Evolutionary conservation across 2,797 vertebrate genomes (phyloP), one percentile per base, ranked within the genome.

Genomic region (Darevskia mixta): DNA sequence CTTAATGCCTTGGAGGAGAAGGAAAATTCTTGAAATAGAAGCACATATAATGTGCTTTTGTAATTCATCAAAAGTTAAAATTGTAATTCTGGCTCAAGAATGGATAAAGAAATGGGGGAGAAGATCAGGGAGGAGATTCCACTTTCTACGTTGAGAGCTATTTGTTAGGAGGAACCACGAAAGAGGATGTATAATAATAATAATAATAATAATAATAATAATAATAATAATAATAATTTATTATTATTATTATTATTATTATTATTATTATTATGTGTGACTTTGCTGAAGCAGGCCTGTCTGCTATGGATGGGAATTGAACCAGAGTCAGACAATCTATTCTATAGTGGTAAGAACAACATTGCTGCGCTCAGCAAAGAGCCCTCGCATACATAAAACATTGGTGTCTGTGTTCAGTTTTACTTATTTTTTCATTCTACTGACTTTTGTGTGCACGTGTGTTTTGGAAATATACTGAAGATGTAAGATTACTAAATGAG

Each of bases 401-500:
- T 43, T 90, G 86, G 58, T 89, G 93, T 89, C 32, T 67, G 41
- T 8, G 0, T 89, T 89, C 10, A 13, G 72, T 93, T 95, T 55
- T 94, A 41, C 90, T 91, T 10, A 75, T 89, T 89, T 93, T 55
- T 93, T 75, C 90, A 90, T 94, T 89, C 94, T 87, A 90, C 90
- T 75, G 79, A 82, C 43, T 76, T 91, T 71, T 32, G 69, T 64
- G 49, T 13, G 67, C 25, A 10, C 13, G n/a, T 32, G 18, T 86
- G 90, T 45, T 29, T 29, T 78, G 64, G 80, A 90, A 89, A 89
- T 69, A 32, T 79, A 91, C 9, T n/a, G 88, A 80, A 87, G 81
- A 73, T 6, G 83, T 10, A 91, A 29, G 79, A 87, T 93, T 93
- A 92, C 87, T 87, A 94, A 95, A 94, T 88, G 88, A 94, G 93